phyloP scores from a whole-genome alignment of 2,797 vertebrate genomes.

The Sebastes vulpes region DNA sequence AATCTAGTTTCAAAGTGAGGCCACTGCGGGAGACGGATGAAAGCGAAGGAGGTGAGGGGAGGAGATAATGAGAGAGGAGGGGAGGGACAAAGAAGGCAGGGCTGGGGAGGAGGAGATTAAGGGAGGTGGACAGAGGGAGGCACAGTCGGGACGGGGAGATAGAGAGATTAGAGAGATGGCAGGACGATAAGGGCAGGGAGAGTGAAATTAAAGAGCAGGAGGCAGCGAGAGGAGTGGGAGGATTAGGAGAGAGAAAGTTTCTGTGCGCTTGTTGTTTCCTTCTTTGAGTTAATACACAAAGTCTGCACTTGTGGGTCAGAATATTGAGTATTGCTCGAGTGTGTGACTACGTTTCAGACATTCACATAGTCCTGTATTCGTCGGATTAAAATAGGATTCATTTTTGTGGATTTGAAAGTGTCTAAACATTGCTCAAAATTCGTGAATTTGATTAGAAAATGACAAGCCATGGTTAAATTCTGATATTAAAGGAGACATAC shows the following conservation, averaged over 20 bases:
- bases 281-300: neutral
- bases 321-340: neutral
- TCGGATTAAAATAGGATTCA: neutral
- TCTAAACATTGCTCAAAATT: neutral
- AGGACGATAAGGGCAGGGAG: constrained; percentile 58
- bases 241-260: constrained; percentile 39
- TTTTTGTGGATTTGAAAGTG: neutral
- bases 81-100: constrained; percentile 53
- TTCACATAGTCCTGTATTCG: neutral
- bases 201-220: constrained; percentile 67
- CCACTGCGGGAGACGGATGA: constrained; percentile 55
- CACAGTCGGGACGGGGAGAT: constrained; percentile 64
- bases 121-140: constrained; percentile 69
- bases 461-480: neutral
- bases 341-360: constrained; percentile 3
- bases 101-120: constrained; percentile 61
- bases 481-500: neutral
- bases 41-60: constrained; percentile 59
- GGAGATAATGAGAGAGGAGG: constrained; percentile 65
- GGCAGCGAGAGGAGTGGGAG: neutral
- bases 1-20: constrained; percentile 69
- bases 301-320: neutral
- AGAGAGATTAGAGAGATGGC: constrained; percentile 73
- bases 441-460: neutral
- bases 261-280: constrained; percentile 1